Evolutionary conservation across 2,113 vertebrate species (phyloP).

Genomic region (Carettochelys insculpta): DNA sequence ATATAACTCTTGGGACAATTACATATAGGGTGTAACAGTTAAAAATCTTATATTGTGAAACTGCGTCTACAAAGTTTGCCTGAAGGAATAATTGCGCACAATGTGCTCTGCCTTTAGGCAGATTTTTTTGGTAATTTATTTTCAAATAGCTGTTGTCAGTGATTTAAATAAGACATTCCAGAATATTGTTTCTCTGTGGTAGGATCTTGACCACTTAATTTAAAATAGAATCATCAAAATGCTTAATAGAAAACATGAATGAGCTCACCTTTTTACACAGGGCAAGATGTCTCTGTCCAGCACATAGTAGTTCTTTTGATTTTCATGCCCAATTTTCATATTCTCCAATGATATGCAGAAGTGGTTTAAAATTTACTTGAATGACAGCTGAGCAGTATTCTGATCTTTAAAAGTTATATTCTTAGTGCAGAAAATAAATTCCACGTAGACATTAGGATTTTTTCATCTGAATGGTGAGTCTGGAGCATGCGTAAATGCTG

Average conservation of each 20-base stretch:
- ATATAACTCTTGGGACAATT: neutral
- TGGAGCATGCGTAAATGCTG: neutral
- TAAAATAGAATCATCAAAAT: slow-evolving; percentile 32
- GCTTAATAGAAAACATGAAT: slow-evolving; percentile 12
- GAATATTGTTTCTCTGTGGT: neutral
- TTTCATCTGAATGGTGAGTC: neutral
- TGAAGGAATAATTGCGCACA: neutral
- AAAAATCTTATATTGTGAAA: neutral
- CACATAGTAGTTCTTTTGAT: neutral
- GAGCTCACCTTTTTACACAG: slow-evolving; percentile 5
- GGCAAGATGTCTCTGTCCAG: neutral
- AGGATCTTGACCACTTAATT: slow-evolving; percentile 6
- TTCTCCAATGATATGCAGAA: slow-evolving; percentile 28
- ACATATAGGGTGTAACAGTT: neutral
- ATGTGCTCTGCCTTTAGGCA: neutral
- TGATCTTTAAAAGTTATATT: slow-evolving; percentile 28
- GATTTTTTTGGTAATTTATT: slow-evolving; percentile 37
- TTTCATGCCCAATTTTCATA: slow-evolving; percentile 32
- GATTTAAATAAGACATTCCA: slow-evolving; percentile 37
- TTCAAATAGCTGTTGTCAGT: slow-evolving; percentile 9
- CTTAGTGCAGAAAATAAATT: neutral
- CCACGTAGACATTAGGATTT: accelerated
- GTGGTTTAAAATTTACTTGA: slow-evolving; percentile 38
- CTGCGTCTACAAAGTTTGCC: neutral
- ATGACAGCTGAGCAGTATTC: neutral